phyloP scores from a whole-genome alignment of 2,888 invertebrate species.

The Brachyopa scutellaris region DNA sequence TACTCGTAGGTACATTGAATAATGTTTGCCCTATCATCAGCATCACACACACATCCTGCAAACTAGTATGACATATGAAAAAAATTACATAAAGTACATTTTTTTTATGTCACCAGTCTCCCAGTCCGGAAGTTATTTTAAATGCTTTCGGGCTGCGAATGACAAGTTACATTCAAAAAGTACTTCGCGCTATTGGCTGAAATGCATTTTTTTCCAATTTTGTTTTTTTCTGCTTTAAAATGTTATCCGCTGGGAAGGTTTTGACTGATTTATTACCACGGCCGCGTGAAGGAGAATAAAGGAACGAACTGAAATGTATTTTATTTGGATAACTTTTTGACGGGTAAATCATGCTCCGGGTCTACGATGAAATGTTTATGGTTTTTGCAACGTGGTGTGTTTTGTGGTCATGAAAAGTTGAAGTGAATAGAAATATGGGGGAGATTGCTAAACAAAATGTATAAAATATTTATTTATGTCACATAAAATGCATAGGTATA shows the following conservation, averaged over 20 bases:
- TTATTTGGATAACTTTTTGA: conserved; percentile 19
- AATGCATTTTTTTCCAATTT: not conserved
- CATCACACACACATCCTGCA: not conserved
- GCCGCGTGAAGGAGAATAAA: conserved; percentile 4
- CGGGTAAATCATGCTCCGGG: conserved; percentile 9
- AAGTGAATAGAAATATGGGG: conserved; percentile 22
- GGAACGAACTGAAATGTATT: conserved; percentile 2
- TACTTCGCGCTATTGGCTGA: conserved; percentile 16
- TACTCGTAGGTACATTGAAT: too few relatives aligned
- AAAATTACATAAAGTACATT: not conserved
- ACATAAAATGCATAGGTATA: too few relatives aligned
- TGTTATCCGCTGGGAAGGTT: conserved; percentile 20
- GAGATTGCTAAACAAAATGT: conserved; percentile 21
- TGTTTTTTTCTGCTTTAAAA: too few relatives aligned
- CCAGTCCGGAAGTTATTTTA: not conserved
- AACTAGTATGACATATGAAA: conserved; percentile 2
- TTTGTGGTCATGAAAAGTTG: conserved; percentile 15
- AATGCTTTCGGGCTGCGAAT: conserved; percentile 30
- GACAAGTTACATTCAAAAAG: conserved; percentile 37
- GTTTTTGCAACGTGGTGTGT: not conserved
- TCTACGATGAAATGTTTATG: conserved; percentile 27
- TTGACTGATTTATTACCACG: conserved; percentile 45
- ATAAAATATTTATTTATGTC: conserved; percentile 4
- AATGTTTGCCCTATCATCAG: not conserved
- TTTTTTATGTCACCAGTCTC: not conserved